These are phyloP conservation scores for Zosterops borbonicus DNA, from an alignment of 2,113 vertebrate genomes.

Conservation along the genomic window DNA sequence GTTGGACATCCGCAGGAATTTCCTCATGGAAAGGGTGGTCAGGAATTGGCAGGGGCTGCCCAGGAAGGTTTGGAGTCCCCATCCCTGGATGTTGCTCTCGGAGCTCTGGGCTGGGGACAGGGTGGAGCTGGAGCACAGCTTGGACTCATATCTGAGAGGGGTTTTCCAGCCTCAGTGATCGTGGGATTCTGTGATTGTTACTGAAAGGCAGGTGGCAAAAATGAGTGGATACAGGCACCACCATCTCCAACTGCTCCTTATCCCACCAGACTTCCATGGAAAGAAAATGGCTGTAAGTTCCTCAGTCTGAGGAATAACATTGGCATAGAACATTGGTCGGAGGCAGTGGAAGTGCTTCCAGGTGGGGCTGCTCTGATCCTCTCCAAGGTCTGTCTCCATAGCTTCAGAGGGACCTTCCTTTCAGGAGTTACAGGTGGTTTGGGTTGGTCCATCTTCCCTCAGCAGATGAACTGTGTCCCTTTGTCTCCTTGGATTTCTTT, in stretches of 20 bases:
- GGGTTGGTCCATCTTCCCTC: not conserved
- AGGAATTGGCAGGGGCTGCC: not conserved
- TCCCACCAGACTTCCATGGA: not conserved
- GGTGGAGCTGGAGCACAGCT: accelerated
- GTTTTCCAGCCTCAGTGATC: no score
- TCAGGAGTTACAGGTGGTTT: not conserved
- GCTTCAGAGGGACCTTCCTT: not conserved
- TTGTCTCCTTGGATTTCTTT: not conserved
- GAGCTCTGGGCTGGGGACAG: not conserved
- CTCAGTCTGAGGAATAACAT: not conserved
- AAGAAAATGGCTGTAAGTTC: not conserved
- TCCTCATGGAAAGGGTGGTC: not conserved
- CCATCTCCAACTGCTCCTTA: not conserved
- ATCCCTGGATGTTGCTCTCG: not conserved
- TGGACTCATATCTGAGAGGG: accelerated
- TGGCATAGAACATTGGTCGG: not conserved
- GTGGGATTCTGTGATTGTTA: not conserved
- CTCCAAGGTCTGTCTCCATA: accelerated
- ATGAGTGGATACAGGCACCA: no score
- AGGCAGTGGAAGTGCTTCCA: not conserved
- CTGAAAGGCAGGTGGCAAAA: not conserved
- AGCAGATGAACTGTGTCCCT: not conserved
- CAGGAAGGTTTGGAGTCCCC: not conserved
- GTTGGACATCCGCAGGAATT: not conserved
- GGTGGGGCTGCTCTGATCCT: not conserved